Conservation (phyloP, 1,140 invertebrate species). For the Drosophila insularis region DNA sequence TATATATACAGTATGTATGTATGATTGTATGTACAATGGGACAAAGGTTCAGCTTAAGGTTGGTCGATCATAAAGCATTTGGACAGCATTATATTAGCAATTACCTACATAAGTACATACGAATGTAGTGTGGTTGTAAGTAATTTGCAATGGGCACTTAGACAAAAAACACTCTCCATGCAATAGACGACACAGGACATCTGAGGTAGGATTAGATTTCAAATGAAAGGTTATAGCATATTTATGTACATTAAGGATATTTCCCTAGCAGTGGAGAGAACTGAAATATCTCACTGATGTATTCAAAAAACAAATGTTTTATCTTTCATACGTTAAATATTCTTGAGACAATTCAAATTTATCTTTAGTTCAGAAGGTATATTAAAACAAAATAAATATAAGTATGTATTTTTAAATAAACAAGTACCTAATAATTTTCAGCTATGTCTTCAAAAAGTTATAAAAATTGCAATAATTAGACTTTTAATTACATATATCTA, state of each 20-base stretch:
- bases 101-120: conserved; percentile 40
- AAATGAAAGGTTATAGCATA: not conserved
- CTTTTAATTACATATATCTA: not conserved
- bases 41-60: not conserved
- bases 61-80: not conserved
- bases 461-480: not conserved
- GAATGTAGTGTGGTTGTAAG: conserved; percentile 60
- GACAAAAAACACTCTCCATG: conserved; percentile 1
- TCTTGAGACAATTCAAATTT: no score
- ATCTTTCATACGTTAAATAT: no score
- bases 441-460: not conserved
- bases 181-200: not conserved
- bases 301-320: no score
- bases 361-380: no score
- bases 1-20: conserved; percentile 24
- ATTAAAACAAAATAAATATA: not conserved
- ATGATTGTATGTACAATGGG: conserved; percentile 8
- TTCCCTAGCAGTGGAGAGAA: no score
- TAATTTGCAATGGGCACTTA: conserved; percentile 47
- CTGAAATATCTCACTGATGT: no score
- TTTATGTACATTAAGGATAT: no score
- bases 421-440: no score
- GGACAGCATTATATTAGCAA: conserved; percentile 14
- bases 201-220: not conserved
- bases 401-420: not conserved